These are phyloP conservation scores for Corythornis cristatus DNA, from an alignment of 2,113 vertebrate genomes.

Conservation along the genomic window DNA sequence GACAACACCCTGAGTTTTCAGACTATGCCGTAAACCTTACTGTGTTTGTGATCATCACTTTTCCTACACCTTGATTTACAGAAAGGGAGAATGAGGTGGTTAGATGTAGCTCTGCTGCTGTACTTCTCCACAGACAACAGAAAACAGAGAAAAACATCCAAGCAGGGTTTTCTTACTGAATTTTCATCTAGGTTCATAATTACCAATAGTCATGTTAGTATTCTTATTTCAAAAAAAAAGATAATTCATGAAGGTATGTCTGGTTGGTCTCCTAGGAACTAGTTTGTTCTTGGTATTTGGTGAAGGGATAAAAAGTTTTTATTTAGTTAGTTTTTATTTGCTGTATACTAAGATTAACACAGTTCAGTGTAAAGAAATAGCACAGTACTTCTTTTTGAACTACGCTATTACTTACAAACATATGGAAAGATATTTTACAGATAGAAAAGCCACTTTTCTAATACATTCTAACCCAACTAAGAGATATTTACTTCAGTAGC, in stretches of 20 bases:
- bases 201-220: not conserved
- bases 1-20: conserved; percentile 23
- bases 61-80: not conserved
- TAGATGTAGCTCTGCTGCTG: not conserved
- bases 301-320: not conserved
- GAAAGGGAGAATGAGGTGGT: not conserved
- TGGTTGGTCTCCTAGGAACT: not conserved
- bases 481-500: conserved; percentile 12
- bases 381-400: conserved; percentile 25
- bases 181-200: not conserved
- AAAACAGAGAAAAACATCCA: not conserved
- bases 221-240: not conserved
- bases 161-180: not conserved
- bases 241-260: not conserved
- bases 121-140: not conserved
- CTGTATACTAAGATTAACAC: not conserved
- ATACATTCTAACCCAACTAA: not conserved
- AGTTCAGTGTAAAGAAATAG: not conserved
- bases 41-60: not conserved
- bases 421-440: not conserved
- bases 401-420: not conserved
- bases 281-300: not conserved
- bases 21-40: not conserved
- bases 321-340: not conserved
- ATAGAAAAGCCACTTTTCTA: not conserved